Conservation (phyloP, 2,113 vertebrate species). For the Megaptera novaeangliae region DNA sequence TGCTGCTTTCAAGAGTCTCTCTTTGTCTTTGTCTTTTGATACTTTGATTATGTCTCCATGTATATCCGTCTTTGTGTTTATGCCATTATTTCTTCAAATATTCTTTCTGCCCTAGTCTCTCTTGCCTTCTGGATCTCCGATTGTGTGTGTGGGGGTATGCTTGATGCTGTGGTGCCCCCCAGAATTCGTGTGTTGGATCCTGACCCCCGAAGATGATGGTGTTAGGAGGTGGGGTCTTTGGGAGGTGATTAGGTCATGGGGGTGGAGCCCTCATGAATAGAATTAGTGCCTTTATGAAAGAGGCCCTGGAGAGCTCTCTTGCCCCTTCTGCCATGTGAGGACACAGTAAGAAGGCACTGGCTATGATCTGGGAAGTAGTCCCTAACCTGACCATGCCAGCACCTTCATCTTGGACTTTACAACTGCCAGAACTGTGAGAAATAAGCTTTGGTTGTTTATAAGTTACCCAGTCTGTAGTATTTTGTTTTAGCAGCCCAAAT, state of each 20-base stretch:
- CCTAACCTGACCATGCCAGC: background rate
- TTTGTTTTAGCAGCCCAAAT: background rate
- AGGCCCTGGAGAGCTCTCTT: background rate
- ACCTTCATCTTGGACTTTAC: background rate
- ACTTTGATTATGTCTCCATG: background rate
- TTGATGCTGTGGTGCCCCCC: background rate
- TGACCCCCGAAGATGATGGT: background rate
- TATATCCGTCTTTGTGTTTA: background rate
- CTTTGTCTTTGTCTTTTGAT: background rate
- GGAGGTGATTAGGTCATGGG: background rate
- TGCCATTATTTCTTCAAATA: background rate
- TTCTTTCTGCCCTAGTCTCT: background rate
- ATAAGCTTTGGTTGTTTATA: background rate
- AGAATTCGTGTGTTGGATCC: background rate
- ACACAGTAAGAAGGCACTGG: background rate
- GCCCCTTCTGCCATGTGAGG: background rate
- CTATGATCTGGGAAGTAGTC: background rate
- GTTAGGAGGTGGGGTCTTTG: background rate
- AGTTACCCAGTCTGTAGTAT: background rate
- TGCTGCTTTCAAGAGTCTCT: background rate
- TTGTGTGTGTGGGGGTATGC: background rate
- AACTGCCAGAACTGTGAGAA: background rate
- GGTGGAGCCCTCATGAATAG: background rate
- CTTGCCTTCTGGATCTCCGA: background rate
- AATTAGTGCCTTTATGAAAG: background rate